Evolutionary conservation across 2,797 vertebrate species (phyloP), one percentile per base, ranked within the genome.

Genomic region (Dryobates pubescens): DNA sequence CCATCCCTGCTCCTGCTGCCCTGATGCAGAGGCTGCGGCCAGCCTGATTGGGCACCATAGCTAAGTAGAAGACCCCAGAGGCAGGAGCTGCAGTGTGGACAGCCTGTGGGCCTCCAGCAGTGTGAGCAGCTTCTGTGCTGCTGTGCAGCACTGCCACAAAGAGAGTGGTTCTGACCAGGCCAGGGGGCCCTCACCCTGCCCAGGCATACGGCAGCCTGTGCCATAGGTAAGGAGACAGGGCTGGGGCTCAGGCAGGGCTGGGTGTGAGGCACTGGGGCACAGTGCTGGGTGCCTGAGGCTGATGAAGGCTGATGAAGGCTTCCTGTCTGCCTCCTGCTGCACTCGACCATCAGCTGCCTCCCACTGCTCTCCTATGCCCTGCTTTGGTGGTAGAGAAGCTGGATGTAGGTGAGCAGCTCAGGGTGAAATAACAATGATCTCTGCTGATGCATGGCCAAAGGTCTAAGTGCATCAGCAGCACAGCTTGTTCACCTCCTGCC

Each of bases 141-240:
- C 41, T 43, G 41, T 43, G 41, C 23, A 38, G 13, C 51, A 22
- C 45, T 7, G 47, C 41, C 27, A 9, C 16, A 30, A 19, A 70
- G 56, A 38, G 2, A 0, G 0, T 26, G n/a, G 22, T 34, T 30
- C 49, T n/a, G 38, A 56, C 19, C 41, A 43, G 41, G 41, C 41
- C 41, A 43, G 41, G 41, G 41, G 41, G 41, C 16, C 14, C 10
- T 16, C 3, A 1, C 43, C 32, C 49, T 38, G 13, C 26, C 30
- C 0, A 2, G 24, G 29, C 23, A 29, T 10, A 22, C 0, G 1
- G 38, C 17, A 47, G 32, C 7, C 34, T 10, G 10, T 30, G 54
- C 41, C 17, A 4, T 0, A 2, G 19, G 24, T 0, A 0, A 45
- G 58, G n/a, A 27, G 9, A 20, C 4, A 17, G 8, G 15, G 10